These are phyloP conservation scores for Camelus bactrianus DNA, from an alignment of 2,113 vertebrate genomes.

Conservation along the genomic window DNA sequence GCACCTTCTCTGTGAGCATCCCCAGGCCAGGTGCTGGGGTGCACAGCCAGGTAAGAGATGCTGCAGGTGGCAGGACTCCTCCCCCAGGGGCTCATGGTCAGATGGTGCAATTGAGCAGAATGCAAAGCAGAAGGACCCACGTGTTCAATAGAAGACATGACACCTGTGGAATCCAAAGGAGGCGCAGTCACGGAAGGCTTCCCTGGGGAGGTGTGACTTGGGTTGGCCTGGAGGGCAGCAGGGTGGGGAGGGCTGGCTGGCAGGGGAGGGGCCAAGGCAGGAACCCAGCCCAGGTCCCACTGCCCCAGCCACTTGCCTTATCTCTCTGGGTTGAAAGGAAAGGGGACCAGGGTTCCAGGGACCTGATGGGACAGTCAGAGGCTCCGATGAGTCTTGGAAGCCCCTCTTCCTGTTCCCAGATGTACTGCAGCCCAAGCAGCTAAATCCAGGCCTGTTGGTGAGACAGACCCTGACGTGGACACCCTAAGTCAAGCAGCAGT, in stretches of 20 bases:
- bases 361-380: background rate
- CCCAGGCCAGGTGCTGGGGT: background rate
- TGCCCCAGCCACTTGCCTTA: background rate
- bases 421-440: background rate
- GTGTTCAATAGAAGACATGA: accelerated
- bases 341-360: accelerated
- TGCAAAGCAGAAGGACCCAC: background rate
- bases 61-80: background rate
- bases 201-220: background rate
- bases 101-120: background rate
- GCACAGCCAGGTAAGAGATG: accelerated
- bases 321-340: background rate
- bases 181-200: background rate
- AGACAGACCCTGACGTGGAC: accelerated
- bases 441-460: accelerated
- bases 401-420: background rate
- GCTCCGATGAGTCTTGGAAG: accelerated
- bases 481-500: accelerated
- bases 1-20: background rate
- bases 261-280: background rate
- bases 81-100: background rate
- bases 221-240: background rate
- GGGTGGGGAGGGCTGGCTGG: accelerated
- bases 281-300: background rate
- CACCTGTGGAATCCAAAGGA: background rate